These are phyloP conservation scores for Lacerta agilis DNA, from an alignment of 2,797 vertebrate genomes.

Conservation along the genomic window DNA sequence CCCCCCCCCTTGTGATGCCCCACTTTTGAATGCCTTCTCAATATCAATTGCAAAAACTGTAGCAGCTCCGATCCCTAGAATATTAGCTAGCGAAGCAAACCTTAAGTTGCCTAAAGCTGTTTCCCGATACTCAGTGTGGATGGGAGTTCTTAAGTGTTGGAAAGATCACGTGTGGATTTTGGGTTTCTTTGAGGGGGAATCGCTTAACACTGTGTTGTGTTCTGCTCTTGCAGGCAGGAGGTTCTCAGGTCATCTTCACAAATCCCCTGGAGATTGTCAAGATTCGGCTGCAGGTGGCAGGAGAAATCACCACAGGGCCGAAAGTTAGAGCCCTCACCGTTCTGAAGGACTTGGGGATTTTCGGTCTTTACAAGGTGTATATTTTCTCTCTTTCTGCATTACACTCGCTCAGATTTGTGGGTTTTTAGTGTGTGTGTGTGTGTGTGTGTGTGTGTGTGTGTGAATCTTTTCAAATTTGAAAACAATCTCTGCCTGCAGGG, in stretches of 20 bases:
- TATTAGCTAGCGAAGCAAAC: not conserved
- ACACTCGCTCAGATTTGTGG: slow-evolving; percentile 16
- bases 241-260: slow-evolving; percentile 98
- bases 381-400: not conserved
- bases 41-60: not conserved
- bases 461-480: slow-evolving; percentile 49
- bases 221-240: slow-evolving; percentile 87
- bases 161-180: not conserved
- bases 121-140: not conserved
- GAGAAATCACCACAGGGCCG: slow-evolving; percentile 97
- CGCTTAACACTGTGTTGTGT: slow-evolving; percentile 35
- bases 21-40: too few species aligned
- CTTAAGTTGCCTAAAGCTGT: not conserved
- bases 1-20: not conserved
- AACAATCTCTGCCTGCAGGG: slow-evolving; percentile 64
- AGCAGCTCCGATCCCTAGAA: not conserved
- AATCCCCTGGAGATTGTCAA: slow-evolving; percentile 99
- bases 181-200: not conserved
- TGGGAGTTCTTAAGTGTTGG: not conserved
- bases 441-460: not conserved
- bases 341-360: slow-evolving; percentile 93
- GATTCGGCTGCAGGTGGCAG: slow-evolving; percentile 97
- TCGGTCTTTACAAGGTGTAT: slow-evolving; percentile 96
- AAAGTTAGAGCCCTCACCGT: slow-evolving; percentile 94
- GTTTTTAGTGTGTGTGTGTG: not conserved